Evolutionary conservation across 2,888 invertebrate genomes (phyloP), one percentile per base, ranked within the genome.

Genomic region (Yponomeuta cagnagella): DNA sequence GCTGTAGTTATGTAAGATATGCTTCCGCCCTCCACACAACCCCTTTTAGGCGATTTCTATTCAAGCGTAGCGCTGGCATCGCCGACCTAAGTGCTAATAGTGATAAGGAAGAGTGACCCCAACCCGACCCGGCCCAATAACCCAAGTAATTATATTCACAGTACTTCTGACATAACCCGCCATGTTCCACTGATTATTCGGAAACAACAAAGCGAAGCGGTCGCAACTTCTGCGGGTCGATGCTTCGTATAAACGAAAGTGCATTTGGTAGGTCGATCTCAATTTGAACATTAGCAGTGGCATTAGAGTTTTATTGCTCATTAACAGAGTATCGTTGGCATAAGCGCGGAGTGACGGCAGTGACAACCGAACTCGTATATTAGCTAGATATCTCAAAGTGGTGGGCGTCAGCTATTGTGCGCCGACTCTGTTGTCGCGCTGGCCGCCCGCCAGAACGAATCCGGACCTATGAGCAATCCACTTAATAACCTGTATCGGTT

Each of bases 401-500:
- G 72, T 48, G 52, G 66, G 71, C 72, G 73, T 75, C 75, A 77
- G 52, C 64, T 72, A 78, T 80, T 79, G 80, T 72, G 65, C 78
- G 77, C 78, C 75, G 76, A 76, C 79, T 73, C 72, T 48, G 64
- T 64, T 70, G 72, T 76, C 80, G 81, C 72, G 71, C 82, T 91
- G 90, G 90, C 85, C 71, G 58, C 2, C 12, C 74, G 89, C 90
- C 90, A 90, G 83, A 79, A 81, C 86, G 81, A 88, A 87, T 85
- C 80, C 79, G 82, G 83, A 82, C 82, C 86, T 85, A 83, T 86
- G 85, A 88, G 86, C 88, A 85, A 89, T 84, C 81, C 84, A 76
- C 85, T 70, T 88, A 86, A 89, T 88, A 88, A 86, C 83, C 81
- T 85, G 83, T 83, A 86, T 86, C 87, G 89, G 89, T 88, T 89